Base-by-base conservation (phyloP, 1,140 invertebrate genomes). In the Alviniconcha marisindica region DNA sequence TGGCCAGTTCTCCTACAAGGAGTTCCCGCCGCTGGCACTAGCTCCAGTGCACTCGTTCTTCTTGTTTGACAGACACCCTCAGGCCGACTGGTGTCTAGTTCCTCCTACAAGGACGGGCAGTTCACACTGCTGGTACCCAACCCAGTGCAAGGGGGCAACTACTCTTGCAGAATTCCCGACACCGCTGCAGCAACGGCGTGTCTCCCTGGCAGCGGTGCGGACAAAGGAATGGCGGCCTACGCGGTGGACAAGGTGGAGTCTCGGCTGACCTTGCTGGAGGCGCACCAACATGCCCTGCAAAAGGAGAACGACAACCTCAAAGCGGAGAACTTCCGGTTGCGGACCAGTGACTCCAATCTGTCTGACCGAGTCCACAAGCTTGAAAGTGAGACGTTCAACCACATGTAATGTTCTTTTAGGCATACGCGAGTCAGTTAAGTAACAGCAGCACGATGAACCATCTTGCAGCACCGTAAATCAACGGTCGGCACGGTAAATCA, bases 91-190 rank as follows among this genome's bases (percentile, higher is more conserved):
- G 7, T 74, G 71, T 21, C 28, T 18, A 44, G 33, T 36, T 74
- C 71, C 38, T 3, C 10, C 71, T 74, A 42, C 71, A 28, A 42
- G n/a, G 42, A 74, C 71, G 38, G 71, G 38, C 38, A 74, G 71
- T 74, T 74, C 71, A 74, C 15, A 18, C 71, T 74, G 36, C 33
- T 36, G 14, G 18, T 74, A 3, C 10, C 38, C 71, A 7, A 40
- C 14, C 71, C 71, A 15, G 33, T 74, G 31, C 38, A 74, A 44
- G 71, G 71, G 14, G 71, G 71, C 36, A 74, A 74, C 71, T 74
- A 74, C 71, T 28, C 71, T 7, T 74, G 71, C 71, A 15, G 42
- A 14, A 74, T 74, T 38, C 38, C 71, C 21, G 14, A 10, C 4
- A 10, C 2, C 42, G 4, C 33, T 2, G 21, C 40, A 1, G 14